Evolutionary conservation across 1,140 invertebrate genomes (phyloP).

Genomic region (Drosophila serrata): DNA sequence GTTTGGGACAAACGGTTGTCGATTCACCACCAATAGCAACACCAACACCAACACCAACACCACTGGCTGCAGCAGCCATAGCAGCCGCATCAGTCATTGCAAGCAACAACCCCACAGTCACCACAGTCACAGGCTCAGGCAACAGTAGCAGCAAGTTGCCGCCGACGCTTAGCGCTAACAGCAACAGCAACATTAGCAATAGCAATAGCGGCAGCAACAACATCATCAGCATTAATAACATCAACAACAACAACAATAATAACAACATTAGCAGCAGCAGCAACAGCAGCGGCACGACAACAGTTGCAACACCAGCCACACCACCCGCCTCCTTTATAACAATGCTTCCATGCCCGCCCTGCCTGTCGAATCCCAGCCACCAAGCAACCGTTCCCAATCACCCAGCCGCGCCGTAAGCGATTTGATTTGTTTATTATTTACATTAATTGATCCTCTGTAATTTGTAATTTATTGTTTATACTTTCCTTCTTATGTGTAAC

Average conservation of each 20-base stretch:
- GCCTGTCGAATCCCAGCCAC: conserved; percentile 61
- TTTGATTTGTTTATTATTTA: conserved; percentile 32
- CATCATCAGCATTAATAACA: conserved; percentile 52
- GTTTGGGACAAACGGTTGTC: conserved; percentile 83
- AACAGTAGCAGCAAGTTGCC: conserved; percentile 53
- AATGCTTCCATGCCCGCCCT: conserved; percentile 64
- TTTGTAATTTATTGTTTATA: conserved; percentile 1
- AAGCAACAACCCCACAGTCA: conserved; percentile 64
- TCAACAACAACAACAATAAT: conserved; percentile 41
- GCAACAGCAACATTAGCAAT: conserved; percentile 38
- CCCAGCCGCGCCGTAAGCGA: conserved; percentile 87
- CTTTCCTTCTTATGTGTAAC: background rate
- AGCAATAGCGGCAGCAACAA: conserved; percentile 76
- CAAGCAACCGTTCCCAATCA: conserved; percentile 86
- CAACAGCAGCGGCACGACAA: conserved; percentile 33
- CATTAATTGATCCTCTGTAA: background rate
- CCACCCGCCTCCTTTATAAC: conserved; percentile 42
- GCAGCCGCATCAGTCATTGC: conserved; percentile 52
- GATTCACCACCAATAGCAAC: conserved; percentile 69
- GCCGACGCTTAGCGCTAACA: conserved; percentile 59
- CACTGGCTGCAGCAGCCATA: conserved; percentile 22
- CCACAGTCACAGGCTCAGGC: conserved; percentile 42
- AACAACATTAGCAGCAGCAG: conserved; percentile 23
- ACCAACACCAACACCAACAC: conserved; percentile 12
- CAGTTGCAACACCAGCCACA: conserved; percentile 39